Evolutionary conservation across 2,113 vertebrate species (phyloP).

Genomic region (Cairina moschata): DNA sequence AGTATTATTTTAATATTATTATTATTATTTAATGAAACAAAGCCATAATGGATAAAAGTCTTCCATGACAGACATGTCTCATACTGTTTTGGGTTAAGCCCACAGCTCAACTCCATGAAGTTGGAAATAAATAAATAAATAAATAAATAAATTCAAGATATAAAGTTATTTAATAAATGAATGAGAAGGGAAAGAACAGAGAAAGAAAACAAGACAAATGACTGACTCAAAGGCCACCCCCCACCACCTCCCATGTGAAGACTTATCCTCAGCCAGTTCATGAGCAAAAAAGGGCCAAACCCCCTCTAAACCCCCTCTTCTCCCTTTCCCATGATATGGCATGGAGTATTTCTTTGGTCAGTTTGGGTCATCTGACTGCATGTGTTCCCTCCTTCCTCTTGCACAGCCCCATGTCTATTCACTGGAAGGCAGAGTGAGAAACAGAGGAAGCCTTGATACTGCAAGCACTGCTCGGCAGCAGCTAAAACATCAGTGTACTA

Average conservation of each 20-base stretch:
- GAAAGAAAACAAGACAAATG: neutral
- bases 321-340: neutral
- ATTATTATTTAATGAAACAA: neutral
- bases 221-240: neutral
- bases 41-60: rapidly evolving
- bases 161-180: neutral
- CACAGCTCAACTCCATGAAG: neutral
- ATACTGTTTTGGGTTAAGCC: neutral
- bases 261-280: neutral
- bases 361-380: neutral
- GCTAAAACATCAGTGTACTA: neutral
- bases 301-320: neutral
- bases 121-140: neutral
- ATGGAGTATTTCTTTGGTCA: neutral
- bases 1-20: neutral
- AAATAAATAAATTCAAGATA: neutral
- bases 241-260: neutral
- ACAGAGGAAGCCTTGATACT: neutral
- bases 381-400: neutral
- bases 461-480: neutral
- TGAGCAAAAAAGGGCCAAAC: neutral
- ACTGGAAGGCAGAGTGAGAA: neutral
- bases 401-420: neutral
- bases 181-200: neutral
- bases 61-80: neutral